Evolutionary conservation across 2,797 vertebrate genomes (phyloP), one percentile per base, ranked within the genome.

Genomic region (Rachycentron canadum): DNA sequence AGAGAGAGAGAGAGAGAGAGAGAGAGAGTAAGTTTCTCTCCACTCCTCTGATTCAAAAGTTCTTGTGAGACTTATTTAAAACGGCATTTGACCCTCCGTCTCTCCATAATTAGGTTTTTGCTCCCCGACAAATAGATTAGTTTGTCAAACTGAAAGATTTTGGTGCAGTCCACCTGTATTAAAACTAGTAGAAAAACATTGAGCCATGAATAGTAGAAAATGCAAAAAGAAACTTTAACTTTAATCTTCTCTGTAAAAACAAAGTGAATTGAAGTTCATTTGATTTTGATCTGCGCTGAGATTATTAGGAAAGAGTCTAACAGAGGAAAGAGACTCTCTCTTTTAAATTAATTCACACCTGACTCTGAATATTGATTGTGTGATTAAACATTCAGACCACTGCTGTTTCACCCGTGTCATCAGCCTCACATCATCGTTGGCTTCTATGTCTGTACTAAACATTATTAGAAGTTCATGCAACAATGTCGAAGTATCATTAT

Each of bases 171-270:
- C 13, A 30, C 21, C 43, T 9, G 4, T 25, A 56, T 52, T 25
- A 50, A 58, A 61, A 25, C 41, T 12, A 32, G 13, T 7, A 25
- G 30, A 77, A 57, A 47, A 45, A 36, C 4, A 23, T 50, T 23
- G 5, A 26, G 10, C 9, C 34, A 67, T 41, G 2, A 67, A 40
- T 26, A 34, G 25, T 53, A 32, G 11, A 56, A 53, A 57, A 63
- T 65, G 6, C 47, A 56, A 53, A 57, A 63, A 58, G 9, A 66
- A 59, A 71, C 23, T 60, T 9, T 71, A n/a, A 71, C 23, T 32
- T 32, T 32, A 17, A 28, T 32, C 3, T 34, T 34, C 21, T 52
- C 61, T 25, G 3, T 16, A 5, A n/a, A 28, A 5, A n/a, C 32
- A 67, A n/a, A 70, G 25, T 45, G 12, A 26, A 36, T 28, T 16